Evolutionary conservation across 2,113 vertebrate genomes (phyloP), one percentile per base, ranked within the genome.

Genomic region (Pollimyrus isidori): DNA sequence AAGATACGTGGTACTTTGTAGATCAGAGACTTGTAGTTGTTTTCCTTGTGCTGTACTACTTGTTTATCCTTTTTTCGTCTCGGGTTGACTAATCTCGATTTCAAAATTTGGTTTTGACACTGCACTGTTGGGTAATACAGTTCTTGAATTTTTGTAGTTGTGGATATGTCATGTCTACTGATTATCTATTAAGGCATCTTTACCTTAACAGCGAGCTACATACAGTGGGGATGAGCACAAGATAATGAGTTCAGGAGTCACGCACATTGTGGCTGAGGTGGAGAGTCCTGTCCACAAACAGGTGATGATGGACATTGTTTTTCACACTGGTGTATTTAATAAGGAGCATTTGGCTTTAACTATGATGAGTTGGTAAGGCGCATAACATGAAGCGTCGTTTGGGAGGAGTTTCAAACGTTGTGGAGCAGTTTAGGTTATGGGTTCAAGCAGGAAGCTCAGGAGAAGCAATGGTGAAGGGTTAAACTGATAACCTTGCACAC

Each of bases 221-320:
- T 96, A 96, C 94, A 95, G 96, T 10, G 96, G 96, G 6, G 95
- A 96, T 9, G 95, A 96, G 56, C 95, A 95, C 82, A 94, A 95
- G 39, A 2, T 94, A 46, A 94, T 96, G 95, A 94, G 94, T 88
- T 46, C 91, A 3, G 91, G 93, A 17, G 94, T 96, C 89, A 96
- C 95, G 3, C 96, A 96, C 93, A 90, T 96, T 9, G 95, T 96
- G 0, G 95, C 94, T 1, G 94, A 94, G 86, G 91, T 95, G 88
- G 95, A 95, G 85, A 92, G 89, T 89, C 87, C 87, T 56, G 39
- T 94, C 58, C 94, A 96, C 88, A 88, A 85, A 48, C 92, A 93
- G 95, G 96, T 91, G 87, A 91, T 19, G 15, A 39, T 5, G 15
- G 35, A 39, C 35, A 42, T 39, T 80, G 4, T 7, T 35, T 39